Evolutionary conservation across 2,888 invertebrate species (phyloP).

Genomic region (Eupithecia insigniata): DNA sequence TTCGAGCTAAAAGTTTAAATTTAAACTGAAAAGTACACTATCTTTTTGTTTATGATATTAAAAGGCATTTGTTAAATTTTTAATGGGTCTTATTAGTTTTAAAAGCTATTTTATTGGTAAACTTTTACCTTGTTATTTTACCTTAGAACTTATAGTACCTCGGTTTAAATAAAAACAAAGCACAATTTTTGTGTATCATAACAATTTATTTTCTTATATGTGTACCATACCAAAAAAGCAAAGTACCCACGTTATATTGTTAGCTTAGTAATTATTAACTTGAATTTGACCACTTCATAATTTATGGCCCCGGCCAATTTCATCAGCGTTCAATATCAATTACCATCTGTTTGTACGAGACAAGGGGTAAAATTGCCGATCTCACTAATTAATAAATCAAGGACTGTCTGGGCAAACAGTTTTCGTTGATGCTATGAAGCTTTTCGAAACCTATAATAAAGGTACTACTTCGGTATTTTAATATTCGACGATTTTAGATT

Average conservation of each 20-base stretch:
- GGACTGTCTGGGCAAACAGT: conserved; percentile 66
- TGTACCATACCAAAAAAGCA: background rate
- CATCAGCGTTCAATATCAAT: conserved; percentile 38
- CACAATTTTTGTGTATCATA: background rate
- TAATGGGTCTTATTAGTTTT: conserved; percentile 27
- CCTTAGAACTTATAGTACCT: background rate
- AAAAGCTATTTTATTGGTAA: conserved; percentile 8
- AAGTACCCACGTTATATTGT: background rate
- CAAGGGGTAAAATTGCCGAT: conserved; percentile 63
- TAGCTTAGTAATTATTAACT: background rate
- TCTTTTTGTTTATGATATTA: conserved; percentile 17
- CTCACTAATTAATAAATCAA: conserved; percentile 69
- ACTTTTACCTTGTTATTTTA: conserved; percentile 9
- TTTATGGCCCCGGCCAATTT: conserved; percentile 12
- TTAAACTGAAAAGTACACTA: background rate
- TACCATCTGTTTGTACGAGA: conserved; percentile 50
- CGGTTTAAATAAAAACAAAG: no score
- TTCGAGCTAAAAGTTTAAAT: background rate
- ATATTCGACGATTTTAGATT: background rate
- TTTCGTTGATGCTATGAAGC: conserved; percentile 44
- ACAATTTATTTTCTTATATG: no score
- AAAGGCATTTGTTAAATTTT: conserved; percentile 12
- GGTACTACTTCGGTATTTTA: background rate
- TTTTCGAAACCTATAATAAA: conserved; percentile 26
- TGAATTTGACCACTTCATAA: conserved; percentile 9